Conservation (phyloP, 2,888 invertebrate genomes). For the Electrophaes corylata region DNA sequence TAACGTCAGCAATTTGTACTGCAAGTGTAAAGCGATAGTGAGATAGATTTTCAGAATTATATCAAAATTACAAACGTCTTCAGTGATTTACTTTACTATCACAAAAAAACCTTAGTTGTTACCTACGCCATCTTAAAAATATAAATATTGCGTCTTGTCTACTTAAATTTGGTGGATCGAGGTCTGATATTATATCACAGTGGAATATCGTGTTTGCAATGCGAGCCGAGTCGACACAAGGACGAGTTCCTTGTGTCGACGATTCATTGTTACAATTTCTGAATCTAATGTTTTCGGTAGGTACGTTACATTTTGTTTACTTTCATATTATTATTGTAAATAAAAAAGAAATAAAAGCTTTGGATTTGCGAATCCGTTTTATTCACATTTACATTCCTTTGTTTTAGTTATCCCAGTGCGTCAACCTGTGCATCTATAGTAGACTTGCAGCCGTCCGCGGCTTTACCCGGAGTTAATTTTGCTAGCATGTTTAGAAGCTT, state of each 20-base stretch:
- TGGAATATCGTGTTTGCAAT: constrained; percentile 12
- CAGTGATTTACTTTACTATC: too few species aligned
- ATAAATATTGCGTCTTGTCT: neutral
- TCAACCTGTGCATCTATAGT: neutral
- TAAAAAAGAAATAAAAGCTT: constrained; percentile 80
- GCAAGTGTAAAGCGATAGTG: too few species aligned
- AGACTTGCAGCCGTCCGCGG: too few species aligned
- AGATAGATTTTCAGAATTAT: too few species aligned
- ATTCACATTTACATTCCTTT: constrained; percentile 12
- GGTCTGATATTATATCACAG: constrained; percentile 25
- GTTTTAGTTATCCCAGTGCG: neutral
- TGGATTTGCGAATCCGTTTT: constrained; percentile 72
- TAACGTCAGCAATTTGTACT: too few species aligned
- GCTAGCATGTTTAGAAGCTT: too few species aligned
- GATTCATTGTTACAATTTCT: constrained; percentile 58
- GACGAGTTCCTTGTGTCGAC: constrained; percentile 38
- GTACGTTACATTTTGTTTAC: constrained; percentile 83
- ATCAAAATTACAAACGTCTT: too few species aligned
- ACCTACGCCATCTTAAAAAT: neutral
- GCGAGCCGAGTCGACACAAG: constrained; percentile 14
- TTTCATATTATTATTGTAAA: constrained; percentile 83
- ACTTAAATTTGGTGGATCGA: constrained; percentile 1
- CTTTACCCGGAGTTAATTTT: too few species aligned
- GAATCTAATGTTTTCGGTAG: constrained; percentile 77
- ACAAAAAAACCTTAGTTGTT: neutral